These are phyloP conservation scores for Colletes latitarsis DNA, from an alignment of 1,140 invertebrate genomes.

Conservation along the genomic window DNA sequence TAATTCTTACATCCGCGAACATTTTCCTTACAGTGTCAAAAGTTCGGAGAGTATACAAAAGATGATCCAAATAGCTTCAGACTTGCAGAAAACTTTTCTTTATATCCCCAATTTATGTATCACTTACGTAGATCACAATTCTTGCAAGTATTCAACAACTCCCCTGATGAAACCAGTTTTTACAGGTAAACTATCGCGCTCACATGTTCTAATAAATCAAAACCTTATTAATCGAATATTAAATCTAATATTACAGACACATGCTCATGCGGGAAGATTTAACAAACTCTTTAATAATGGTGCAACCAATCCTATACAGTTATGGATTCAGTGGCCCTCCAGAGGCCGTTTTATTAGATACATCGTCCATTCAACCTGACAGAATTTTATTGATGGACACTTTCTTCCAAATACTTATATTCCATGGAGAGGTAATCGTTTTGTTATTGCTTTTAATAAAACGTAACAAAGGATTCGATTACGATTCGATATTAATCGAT, in stretches of 20 bases:
- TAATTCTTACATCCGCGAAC: neutral
- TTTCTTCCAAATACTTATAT: slow-evolving; percentile 99
- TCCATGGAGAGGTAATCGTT: slow-evolving; percentile 95
- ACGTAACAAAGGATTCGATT: neutral
- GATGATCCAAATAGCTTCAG: slow-evolving; percentile 98
- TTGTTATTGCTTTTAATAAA: neutral
- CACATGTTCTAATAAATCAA: neutral
- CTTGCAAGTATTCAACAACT: slow-evolving; percentile 99
- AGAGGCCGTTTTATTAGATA: slow-evolving; percentile 98
- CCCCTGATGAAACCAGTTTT: slow-evolving; percentile 99
- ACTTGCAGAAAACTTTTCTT: slow-evolving; percentile 96
- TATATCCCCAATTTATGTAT: slow-evolving; percentile 99
- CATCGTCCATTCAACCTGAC: slow-evolving; percentile 98
- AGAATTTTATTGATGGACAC: slow-evolving; percentile 99
- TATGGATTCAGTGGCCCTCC: slow-evolving; percentile 99
- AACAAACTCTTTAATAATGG: slow-evolving; percentile 99
- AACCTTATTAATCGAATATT: slow-evolving; percentile 32
- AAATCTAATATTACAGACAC: slow-evolving; percentile 86
- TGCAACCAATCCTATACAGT: slow-evolving; percentile 99
- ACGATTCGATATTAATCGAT: neutral
- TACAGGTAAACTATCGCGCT: slow-evolving; percentile 87
- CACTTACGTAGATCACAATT: slow-evolving; percentile 99
- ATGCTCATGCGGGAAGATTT: slow-evolving; percentile 98
- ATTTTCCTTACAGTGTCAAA: slow-evolving; percentile 92
- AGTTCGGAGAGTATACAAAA: slow-evolving; percentile 99